phyloP scores from a whole-genome alignment of 2,113 vertebrate species.

The Promerops cafer region DNA sequence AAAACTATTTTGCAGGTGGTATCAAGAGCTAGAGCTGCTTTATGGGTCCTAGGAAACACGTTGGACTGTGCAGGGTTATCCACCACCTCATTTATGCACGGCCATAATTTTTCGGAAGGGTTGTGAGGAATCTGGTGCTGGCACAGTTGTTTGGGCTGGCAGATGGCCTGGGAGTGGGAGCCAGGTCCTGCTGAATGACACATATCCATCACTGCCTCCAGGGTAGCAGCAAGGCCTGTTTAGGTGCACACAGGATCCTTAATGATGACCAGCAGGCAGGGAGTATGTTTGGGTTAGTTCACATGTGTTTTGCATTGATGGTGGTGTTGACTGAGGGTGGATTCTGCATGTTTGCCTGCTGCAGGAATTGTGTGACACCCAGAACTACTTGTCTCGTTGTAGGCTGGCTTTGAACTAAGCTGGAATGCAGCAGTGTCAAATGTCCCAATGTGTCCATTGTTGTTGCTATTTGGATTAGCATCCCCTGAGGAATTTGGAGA shows the following conservation, averaged over 20 bases:
- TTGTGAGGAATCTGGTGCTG: background rate
- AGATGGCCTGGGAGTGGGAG: background rate
- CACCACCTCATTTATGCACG: background rate
- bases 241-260: background rate
- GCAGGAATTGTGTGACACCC: background rate
- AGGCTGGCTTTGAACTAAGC: background rate
- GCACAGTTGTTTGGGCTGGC: background rate
- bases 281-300: background rate
- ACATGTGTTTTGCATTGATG: accelerated
- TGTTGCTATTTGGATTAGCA: background rate
- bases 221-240: background rate
- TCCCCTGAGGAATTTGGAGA: background rate
- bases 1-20: background rate
- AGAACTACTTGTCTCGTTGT: accelerated
- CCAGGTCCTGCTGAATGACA: background rate
- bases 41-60: background rate
- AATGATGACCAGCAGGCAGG: background rate
- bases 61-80: background rate
- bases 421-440: background rate
- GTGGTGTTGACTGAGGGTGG: background rate
- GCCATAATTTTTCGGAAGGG: background rate
- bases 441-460: background rate
- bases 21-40: background rate
- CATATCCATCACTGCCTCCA: background rate
- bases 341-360: background rate